Percentiles rank a stretch among this genome's conserved stretches.
Evolutionary conservation across 2,888 invertebrate genomes (phyloP).

Genomic region (Hypsopygia costalis): DNA sequence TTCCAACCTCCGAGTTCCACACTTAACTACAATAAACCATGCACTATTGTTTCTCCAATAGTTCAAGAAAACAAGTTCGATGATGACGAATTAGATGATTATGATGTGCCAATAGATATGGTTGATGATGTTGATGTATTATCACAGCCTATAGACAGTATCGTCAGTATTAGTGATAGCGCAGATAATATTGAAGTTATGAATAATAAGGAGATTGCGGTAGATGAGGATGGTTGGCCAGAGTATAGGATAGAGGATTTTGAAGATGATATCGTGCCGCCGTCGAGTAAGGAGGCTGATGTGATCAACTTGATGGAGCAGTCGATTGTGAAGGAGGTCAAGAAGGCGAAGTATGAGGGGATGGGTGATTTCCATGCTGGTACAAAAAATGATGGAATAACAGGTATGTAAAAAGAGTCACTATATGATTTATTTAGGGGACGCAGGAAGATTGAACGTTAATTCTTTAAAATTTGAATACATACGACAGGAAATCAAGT

Average conservation of each 20-base stretch:
- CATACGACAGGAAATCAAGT: too few relatives aligned
- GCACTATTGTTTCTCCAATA: constrained; percentile 37
- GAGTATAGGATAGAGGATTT: constrained; percentile 72
- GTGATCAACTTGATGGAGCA: constrained; percentile 51
- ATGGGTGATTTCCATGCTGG: constrained; percentile 81
- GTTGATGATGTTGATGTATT: constrained; percentile 45
- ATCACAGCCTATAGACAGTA: constrained; percentile 27
- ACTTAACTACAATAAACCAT: constrained; percentile 37
- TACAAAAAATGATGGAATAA: constrained; percentile 84
- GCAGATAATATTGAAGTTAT: constrained; percentile 27
- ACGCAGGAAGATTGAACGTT: too few relatives aligned
- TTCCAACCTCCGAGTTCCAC: constrained; percentile 59
- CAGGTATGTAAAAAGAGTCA: constrained; percentile 63
- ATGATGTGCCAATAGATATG: constrained; percentile 44
- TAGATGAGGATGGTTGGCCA: constrained; percentile 81
- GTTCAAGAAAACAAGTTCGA: constrained; percentile 27
- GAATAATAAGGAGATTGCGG: constrained; percentile 37
- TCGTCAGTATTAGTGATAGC: constrained; percentile 48
- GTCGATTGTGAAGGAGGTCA: constrained; percentile 28
- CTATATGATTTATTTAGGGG: too few relatives aligned
- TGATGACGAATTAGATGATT: constrained; percentile 34
- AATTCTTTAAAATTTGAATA: too few relatives aligned
- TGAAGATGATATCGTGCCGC: constrained; percentile 45
- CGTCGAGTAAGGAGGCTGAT: constrained; percentile 24
- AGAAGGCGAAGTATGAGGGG: constrained; percentile 51